Base-by-base conservation (phyloP, 2,113 vertebrate species). In the Spizaetus ornatus region DNA sequence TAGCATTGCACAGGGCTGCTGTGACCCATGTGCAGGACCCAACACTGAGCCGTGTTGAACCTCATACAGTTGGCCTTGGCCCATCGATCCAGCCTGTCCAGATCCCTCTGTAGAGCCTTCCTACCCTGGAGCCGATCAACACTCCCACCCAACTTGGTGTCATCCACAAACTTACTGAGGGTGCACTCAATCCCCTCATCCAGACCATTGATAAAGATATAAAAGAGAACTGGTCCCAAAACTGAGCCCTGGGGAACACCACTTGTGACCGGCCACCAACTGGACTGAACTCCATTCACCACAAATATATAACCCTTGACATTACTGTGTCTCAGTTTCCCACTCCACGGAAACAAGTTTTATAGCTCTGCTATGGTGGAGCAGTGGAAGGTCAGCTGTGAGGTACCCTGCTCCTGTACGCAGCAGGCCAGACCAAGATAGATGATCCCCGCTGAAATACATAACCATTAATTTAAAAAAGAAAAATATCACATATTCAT, bases 1-100 rank as follows among this genome's bases (percentile, higher is more conserved):
- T 38, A 53, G 40, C 0, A 0, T 23, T 40, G 40, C 34, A 4
- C 4, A 15, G 21, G 23, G 8, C 6, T 70, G 55, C 40, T 26
- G 47, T 29, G 47, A 52, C 14, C 11, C 23, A 26, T 52, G 48
- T 8, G 4, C 43, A 65, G 62, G 53, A 36, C 3, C 7, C 11
- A 10, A 36, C 53, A 12, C 45, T 53, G 10, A 32, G 25, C 43
- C 17, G 7, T 63, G 40, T 9, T 67, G 52, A 4, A 22, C 45
- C 18, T 55, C 45, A 59, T 45, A 8, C 22, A 2, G 0, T 5
- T 7, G 38, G 5, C 47, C 62, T 25, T 10, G 15, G 12, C 3
- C 59, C 52, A 6, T 5, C 2, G 14, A 17, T 63, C 36, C 81
- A 67, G 26, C 16, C 62, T 38, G 42, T 7, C 25, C 69, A 59